phyloP scores from a whole-genome alignment of 2,888 invertebrate species.

The Gisinianus flammeolus region DNA sequence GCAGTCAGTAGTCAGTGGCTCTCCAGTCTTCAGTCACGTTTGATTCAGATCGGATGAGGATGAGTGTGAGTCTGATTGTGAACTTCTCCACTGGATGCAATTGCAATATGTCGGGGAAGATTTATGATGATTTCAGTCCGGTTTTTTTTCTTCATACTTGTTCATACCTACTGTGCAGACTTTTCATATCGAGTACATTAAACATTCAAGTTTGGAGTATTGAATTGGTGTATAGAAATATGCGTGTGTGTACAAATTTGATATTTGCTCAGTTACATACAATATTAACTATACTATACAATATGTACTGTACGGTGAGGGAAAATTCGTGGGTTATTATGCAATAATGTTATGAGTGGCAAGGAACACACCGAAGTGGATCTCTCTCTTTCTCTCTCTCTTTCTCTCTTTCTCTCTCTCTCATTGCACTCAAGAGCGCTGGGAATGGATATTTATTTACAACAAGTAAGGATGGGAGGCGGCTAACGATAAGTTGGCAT shows the following conservation, averaged over 20 bases:
- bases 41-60: background rate
- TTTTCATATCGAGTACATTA: background rate
- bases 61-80: background rate
- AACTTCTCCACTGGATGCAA: background rate
- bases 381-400: background rate
- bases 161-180: background rate
- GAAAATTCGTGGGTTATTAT: slow-evolving; percentile 27
- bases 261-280: background rate
- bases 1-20: background rate
- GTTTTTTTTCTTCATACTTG: background rate
- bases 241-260: background rate
- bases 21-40: background rate
- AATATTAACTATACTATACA: background rate
- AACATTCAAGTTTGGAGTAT: background rate
- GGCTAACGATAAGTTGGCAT: slow-evolving; percentile 36
- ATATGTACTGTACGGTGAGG: background rate
- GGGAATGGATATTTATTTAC: slow-evolving; percentile 34
- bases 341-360: slow-evolving; percentile 28
- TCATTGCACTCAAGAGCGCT: slow-evolving; percentile 22
- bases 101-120: slow-evolving; percentile 9
- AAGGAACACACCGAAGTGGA: slow-evolving; percentile 19
- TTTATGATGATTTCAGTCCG: slow-evolving; percentile 8
- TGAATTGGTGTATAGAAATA: background rate
- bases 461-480: slow-evolving; percentile 1
- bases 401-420: slow-evolving; percentile 11